Evolutionary conservation across 2,113 vertebrate genomes (phyloP).

Genomic region (Loxodonta africana): DNA sequence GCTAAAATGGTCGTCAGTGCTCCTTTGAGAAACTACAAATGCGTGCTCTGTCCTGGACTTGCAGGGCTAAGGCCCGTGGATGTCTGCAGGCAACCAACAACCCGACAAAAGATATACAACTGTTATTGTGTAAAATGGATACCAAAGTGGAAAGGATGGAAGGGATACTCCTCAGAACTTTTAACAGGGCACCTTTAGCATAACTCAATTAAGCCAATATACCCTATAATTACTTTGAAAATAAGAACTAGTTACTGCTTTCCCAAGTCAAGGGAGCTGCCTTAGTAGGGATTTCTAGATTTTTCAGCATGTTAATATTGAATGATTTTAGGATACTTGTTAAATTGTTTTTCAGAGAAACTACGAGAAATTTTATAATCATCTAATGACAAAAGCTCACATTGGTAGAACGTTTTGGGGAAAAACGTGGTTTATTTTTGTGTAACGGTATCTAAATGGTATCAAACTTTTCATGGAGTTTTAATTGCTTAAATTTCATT

Average conservation of each 20-base stretch:
- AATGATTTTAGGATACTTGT: background rate
- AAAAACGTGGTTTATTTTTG: constrained; percentile 29
- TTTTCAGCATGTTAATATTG: background rate
- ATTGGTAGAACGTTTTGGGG: background rate
- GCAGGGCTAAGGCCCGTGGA: background rate
- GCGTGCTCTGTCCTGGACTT: background rate
- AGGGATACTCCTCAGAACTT: background rate
- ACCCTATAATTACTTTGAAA: background rate
- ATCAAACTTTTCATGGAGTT: background rate
- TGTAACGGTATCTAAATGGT: background rate
- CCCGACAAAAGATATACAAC: background rate
- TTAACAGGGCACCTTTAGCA: background rate
- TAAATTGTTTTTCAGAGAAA: constrained; percentile 26
- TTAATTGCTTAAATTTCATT: background rate
- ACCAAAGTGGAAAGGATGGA: too few species aligned
- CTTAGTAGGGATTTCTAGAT: background rate
- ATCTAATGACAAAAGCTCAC: constrained; percentile 18
- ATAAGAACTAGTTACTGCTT: background rate
- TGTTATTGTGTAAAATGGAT: background rate
- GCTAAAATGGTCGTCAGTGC: background rate
- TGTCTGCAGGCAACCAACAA: background rate
- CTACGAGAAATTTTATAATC: background rate
- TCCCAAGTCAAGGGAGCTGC: background rate
- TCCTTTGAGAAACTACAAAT: background rate
- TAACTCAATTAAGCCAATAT: background rate